A percentile compares a stretch with the other conserved stretches of the same genome.
Evolutionary conservation across 2,113 vertebrate genomes (phyloP).

Genomic region (Felis catus): F.catus_Fca126_mat1.0 CM031418.1:98289501-98290000

Average conservation of each 20-base stretch:
- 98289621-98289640: no score
- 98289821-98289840: not conserved
- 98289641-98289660: no score
- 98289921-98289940: not conserved
- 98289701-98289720: not conserved
- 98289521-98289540: no score
- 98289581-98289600: no score
- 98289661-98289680: no score
- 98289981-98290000: not conserved
- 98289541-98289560: no score
- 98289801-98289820: not conserved
- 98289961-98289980: not conserved
- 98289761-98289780: not conserved
- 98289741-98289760: not conserved
- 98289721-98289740: not conserved
- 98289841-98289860: not conserved
- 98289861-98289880: not conserved
- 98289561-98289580: no score
- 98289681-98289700: not conserved
- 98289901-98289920: not conserved
- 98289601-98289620: no score
- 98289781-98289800: not conserved
- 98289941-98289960: not conserved
- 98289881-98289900: not conserved
- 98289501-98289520: no score